A percentile compares a stretch with the other conserved stretches of the same genome.
These are phyloP conservation scores for Acanthosoma haemorrhoidale DNA, from an alignment of 2,888 invertebrate genomes.

Conservation along the genomic window DNA sequence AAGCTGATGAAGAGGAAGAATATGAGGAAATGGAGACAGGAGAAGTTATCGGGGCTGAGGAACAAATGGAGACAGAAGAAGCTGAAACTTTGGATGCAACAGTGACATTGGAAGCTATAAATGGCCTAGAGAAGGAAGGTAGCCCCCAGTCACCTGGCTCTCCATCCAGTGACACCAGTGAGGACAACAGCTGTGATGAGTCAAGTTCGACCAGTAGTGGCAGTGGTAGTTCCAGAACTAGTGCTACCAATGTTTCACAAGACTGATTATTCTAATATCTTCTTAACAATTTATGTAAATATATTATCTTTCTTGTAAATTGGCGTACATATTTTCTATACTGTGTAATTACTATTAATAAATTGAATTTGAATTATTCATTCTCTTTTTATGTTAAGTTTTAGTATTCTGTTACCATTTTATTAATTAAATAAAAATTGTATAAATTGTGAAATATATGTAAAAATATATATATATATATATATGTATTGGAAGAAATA, in stretches of 20 bases:
- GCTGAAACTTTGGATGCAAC: not conserved
- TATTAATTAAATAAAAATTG: not conserved
- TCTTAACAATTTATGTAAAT: not conserved
- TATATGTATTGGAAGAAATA: not conserved
- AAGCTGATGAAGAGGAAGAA: conserved; percentile 6
- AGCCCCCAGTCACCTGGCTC: not conserved
- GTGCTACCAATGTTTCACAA: conserved; percentile 16
- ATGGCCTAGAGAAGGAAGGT: not conserved
- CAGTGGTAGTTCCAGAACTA: not conserved
- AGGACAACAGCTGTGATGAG: conserved; percentile 34
- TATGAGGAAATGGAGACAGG: conserved; percentile 15
- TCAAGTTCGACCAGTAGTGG: conserved; percentile 19
- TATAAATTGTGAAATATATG: not conserved
- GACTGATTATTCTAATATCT: conserved; percentile 9
- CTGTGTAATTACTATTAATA: not conserved
- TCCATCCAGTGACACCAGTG: conserved; percentile 1
- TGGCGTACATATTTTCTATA: not conserved
- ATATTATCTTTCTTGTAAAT: conserved; percentile 4
- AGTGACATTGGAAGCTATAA: not conserved
- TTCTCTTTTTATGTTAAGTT: not conserved
- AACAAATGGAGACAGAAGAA: conserved; percentile 11
- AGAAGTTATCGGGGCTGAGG: conserved; percentile 7
- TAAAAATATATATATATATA: not conserved
- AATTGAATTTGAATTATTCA: not conserved
- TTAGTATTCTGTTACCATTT: not conserved